phyloP scores from a whole-genome alignment of 2,113 vertebrate species.

The Eretmochelys imbricata region DNA sequence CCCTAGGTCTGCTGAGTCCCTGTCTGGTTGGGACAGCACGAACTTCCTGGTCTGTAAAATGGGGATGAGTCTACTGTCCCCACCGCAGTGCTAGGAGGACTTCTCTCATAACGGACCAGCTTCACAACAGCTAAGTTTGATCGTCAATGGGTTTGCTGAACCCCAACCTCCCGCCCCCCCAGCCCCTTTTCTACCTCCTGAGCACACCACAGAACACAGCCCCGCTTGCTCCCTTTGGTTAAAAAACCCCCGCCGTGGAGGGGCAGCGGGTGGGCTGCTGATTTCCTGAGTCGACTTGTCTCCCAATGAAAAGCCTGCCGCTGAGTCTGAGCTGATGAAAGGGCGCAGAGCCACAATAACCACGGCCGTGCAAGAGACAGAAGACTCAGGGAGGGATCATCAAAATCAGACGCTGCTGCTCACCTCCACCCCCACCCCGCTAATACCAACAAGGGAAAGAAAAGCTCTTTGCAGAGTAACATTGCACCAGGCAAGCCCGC shows the following conservation, averaged over 20 bases:
- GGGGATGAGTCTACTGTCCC: neutral
- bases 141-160: neutral
- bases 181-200: neutral
- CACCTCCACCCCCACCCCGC: neutral
- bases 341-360: neutral
- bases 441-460: neutral
- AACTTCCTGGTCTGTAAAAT: neutral
- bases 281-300: constrained; percentile 43
- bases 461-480: neutral
- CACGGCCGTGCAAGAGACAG: neutral
- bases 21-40: too few species aligned
- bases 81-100: neutral
- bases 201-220: neutral
- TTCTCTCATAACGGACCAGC: neutral
- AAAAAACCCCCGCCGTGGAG: accelerated
- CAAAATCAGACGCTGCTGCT: neutral
- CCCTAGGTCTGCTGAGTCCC: neutral
- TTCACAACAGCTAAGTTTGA: neutral
- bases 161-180: neutral
- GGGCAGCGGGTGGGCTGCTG: neutral
- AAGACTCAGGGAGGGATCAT: neutral
- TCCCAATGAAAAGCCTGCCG: neutral
- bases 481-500: neutral
- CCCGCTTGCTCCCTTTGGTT: accelerated
- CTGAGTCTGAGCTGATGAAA: neutral